These are phyloP conservation scores for Datnioides undecimradiatus DNA, from an alignment of 2,113 vertebrate genomes.

Conservation along the genomic window DNA sequence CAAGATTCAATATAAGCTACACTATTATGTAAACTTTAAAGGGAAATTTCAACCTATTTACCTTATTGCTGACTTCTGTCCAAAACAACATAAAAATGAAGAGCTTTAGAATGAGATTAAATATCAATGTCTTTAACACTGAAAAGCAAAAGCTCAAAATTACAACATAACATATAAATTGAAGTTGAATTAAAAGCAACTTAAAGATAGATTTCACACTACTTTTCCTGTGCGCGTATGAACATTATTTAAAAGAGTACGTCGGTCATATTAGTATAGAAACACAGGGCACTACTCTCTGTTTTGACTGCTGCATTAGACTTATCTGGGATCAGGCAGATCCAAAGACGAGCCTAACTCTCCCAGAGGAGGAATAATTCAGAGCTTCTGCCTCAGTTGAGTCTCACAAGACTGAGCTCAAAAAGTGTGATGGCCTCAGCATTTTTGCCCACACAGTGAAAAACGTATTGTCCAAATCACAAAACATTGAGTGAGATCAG, in stretches of 20 bases:
- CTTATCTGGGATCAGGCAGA: slow-evolving; percentile 57
- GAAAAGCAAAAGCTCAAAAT: neutral
- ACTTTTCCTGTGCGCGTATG: neutral
- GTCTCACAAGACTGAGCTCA: slow-evolving; percentile 77
- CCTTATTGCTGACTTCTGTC: neutral
- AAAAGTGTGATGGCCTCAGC: slow-evolving; percentile 84
- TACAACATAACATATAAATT: neutral
- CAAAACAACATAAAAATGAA: neutral
- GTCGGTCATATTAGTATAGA: slow-evolving; percentile 39
- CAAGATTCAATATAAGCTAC: neutral
- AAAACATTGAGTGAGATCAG: slow-evolving; percentile 90
- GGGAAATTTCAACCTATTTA: neutral
- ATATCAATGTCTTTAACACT: neutral
- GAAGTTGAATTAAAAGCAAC: neutral
- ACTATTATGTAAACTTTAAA: neutral
- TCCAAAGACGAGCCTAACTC: slow-evolving; percentile 66
- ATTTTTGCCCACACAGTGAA: slow-evolving; percentile 83
- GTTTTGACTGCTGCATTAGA: slow-evolving; percentile 63
- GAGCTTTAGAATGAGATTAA: neutral
- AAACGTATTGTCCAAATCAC: slow-evolving; percentile 87
- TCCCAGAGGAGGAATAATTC: slow-evolving; percentile 74
- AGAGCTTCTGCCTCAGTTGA: slow-evolving; percentile 77
- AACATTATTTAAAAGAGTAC: slow-evolving; percentile 4
- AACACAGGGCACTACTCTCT: slow-evolving; percentile 39
- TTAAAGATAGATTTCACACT: neutral